Conservation (phyloP, 35 echinoderm and acorn worm genomes). For the Heliocidaris tuberculata region DNA sequence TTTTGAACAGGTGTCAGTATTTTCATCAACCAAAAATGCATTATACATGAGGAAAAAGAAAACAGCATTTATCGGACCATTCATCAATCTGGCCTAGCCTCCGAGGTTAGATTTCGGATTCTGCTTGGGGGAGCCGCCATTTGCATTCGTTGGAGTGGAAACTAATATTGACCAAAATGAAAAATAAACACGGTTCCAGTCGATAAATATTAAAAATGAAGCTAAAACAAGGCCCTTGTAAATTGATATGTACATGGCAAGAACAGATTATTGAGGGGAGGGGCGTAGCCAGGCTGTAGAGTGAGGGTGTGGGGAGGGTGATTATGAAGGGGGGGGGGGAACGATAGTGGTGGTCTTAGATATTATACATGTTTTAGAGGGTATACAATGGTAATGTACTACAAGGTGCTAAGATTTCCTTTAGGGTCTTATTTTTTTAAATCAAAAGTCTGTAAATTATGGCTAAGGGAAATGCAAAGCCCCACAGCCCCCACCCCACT, state of each 20-base stretch:
- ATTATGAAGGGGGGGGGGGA: not conserved
- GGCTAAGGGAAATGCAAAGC: not conserved
- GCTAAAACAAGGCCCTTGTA: slow-evolving; percentile 16
- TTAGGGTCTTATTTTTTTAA: not conserved
- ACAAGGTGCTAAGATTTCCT: not conserved
- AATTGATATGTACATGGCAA: not conserved
- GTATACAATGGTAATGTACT: no score
- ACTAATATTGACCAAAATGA: slow-evolving; percentile 18
- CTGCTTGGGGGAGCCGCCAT: not conserved
- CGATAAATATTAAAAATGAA: not conserved
- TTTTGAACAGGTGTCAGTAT: not conserved
- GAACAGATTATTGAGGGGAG: not conserved
- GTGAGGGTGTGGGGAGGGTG: not conserved
- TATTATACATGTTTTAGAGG: no score
- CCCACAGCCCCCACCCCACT: not conserved
- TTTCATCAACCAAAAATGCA: not conserved
- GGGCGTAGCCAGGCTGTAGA: not conserved
- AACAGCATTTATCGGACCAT: not conserved
- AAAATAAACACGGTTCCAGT: not conserved
- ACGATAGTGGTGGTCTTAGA: not conserved
- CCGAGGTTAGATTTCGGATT: not conserved
- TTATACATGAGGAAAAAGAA: not conserved
- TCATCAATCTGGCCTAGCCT: not conserved
- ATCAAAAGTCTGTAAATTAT: not conserved
- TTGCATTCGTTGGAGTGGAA: not conserved